These are phyloP conservation scores for Oxygymnocypris stewartii DNA, from an alignment of 2,113 vertebrate species.

Conservation along the genomic window DNA sequence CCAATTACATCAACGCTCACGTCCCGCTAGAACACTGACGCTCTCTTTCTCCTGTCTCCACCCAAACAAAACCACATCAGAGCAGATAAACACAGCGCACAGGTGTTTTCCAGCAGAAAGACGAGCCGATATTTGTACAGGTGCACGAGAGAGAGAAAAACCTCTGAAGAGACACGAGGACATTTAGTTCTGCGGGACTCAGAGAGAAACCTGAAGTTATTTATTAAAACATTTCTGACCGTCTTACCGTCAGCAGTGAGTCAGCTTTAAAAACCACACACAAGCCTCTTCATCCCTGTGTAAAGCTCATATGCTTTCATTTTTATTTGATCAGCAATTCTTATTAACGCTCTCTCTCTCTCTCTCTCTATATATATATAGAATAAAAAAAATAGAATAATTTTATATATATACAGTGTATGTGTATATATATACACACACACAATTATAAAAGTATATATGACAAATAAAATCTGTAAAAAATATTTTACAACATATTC, in stretches of 20 bases:
- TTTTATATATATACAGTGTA: too few relatives aligned
- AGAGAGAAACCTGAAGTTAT: neutral
- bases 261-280: neutral
- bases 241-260: neutral
- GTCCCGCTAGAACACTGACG: neutral
- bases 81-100: constrained; percentile 57
- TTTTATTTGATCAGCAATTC: neutral
- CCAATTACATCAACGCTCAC: constrained; percentile 6
- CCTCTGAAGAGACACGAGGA: neutral
- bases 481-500: neutral
- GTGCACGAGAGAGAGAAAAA: constrained; percentile 43
- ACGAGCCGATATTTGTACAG: constrained; percentile 58
- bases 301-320: neutral
- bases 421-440: too few relatives aligned
- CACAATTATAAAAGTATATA: neutral
- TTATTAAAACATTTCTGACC: neutral
- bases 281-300: neutral
- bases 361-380: neutral
- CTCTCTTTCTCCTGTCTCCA: constrained; percentile 21
- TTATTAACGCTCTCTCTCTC: neutral
- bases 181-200: neutral
- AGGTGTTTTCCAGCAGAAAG: constrained; percentile 56
- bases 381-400: neutral
- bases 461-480: neutral
- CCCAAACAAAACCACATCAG: constrained; percentile 51